These are phyloP conservation scores for Tiaroga cobitis DNA, from an alignment of 2,797 vertebrate genomes.

Conservation along the genomic window DNA sequence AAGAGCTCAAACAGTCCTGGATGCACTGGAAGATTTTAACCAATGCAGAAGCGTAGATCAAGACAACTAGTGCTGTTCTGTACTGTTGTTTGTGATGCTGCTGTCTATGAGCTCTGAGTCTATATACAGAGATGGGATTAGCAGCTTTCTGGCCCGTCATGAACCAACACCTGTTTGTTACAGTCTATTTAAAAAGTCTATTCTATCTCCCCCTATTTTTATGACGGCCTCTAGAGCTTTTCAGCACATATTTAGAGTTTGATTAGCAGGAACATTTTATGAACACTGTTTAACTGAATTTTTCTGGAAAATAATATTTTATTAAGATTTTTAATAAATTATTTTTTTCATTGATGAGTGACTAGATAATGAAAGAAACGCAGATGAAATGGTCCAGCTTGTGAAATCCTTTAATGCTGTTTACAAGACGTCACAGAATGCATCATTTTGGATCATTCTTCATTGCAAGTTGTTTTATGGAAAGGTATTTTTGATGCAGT, in stretches of 20 bases:
- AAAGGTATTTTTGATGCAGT: not conserved
- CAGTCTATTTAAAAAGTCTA: conserved; percentile 63
- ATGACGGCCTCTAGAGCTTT: conserved; percentile 17
- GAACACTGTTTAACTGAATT: not conserved
- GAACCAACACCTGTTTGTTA: conserved; percentile 75
- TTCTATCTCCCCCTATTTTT: conserved; percentile 29
- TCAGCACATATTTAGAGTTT: conserved; percentile 7
- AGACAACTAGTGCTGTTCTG: not conserved
- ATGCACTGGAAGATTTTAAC: not conserved
- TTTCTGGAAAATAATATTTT: not conserved
- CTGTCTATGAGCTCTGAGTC: conserved; percentile 65
- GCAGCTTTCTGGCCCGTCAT: conserved; percentile 65
- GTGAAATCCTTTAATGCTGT: not conserved
- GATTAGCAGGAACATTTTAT: not conserved
- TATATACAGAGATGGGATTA: conserved; percentile 80
- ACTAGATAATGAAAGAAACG: not conserved
- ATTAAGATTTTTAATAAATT: not conserved
- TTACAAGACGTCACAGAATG: not conserved
- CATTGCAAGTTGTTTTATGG: not conserved
- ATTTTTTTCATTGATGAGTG: not conserved
- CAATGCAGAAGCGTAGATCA: not conserved
- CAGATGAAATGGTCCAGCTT: not conserved
- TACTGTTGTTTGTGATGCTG: conserved; percentile 52
- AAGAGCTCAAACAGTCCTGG: not conserved
- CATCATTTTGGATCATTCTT: not conserved